Conservation (phyloP, 2,888 invertebrate species). For the Keiferia lycopersicella region DNA sequence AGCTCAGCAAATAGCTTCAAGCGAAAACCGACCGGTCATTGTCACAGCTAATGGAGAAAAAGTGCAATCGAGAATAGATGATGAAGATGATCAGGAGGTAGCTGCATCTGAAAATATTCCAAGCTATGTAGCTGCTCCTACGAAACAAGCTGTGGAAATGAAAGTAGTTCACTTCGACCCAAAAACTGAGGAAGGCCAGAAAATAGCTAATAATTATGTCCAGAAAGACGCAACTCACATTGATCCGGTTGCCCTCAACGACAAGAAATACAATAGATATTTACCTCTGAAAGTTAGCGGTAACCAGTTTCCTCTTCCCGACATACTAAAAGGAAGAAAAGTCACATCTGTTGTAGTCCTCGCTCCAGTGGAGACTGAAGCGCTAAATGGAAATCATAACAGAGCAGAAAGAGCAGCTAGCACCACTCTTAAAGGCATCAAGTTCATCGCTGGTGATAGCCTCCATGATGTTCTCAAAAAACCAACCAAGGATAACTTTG, state of each 20-base stretch:
- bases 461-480: slow-evolving; percentile 88
- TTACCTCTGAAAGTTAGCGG: slow-evolving; percentile 92
- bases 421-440: slow-evolving; percentile 84
- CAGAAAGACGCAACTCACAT: slow-evolving; percentile 86
- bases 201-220: slow-evolving; percentile 87
- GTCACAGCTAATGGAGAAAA: slow-evolving; percentile 84
- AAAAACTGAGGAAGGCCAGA: slow-evolving; percentile 85
- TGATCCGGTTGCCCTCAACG: slow-evolving; percentile 87
- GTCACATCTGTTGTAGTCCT: slow-evolving; percentile 93
- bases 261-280: slow-evolving; percentile 90
- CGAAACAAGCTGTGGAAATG: slow-evolving; percentile 86
- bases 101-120: slow-evolving; percentile 80
- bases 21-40: slow-evolving; percentile 85
- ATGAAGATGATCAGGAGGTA: slow-evolving; percentile 75
- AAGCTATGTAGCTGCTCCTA: slow-evolving; percentile 59
- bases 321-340: slow-evolving; percentile 87
- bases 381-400: slow-evolving; percentile 68
- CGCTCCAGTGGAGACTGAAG: slow-evolving; percentile 90
- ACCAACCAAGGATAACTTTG: slow-evolving; percentile 89
- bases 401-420: slow-evolving; percentile 80
- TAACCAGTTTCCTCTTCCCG: slow-evolving; percentile 91
- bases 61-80: slow-evolving; percentile 73
- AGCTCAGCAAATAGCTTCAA: slow-evolving; percentile 85
- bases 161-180: slow-evolving; percentile 93
- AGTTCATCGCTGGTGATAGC: slow-evolving; percentile 87